These are phyloP conservation scores for Candidula unifasciata DNA, from an alignment of 2,888 invertebrate species.

Conservation along the genomic window DNA sequence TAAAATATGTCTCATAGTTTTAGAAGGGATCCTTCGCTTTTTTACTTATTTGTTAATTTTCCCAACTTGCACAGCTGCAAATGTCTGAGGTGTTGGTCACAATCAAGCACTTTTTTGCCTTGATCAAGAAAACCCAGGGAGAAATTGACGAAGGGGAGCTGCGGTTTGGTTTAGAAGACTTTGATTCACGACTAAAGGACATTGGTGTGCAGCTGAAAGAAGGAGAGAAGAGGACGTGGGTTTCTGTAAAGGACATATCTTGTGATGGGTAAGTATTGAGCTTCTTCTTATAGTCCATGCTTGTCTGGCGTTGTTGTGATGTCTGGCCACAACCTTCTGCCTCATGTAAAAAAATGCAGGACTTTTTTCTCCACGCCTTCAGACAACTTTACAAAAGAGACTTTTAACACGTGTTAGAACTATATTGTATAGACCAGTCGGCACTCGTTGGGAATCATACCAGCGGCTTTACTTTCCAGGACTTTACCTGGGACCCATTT, in stretches of 20 bases:
- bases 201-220: constrained; percentile 70
- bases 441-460: too few relatives aligned
- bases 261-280: constrained; percentile 88
- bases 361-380: too few relatives aligned
- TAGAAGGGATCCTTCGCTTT: not conserved
- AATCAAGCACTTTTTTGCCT: constrained; percentile 94
- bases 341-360: too few relatives aligned
- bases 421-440: too few relatives aligned
- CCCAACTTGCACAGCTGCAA: constrained; percentile 85
- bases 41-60: not conserved
- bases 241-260: constrained; percentile 75
- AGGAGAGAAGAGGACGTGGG: constrained; percentile 74
- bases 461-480: too few relatives aligned
- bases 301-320: too few relatives aligned
- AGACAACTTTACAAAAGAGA: too few relatives aligned
- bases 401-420: too few relatives aligned
- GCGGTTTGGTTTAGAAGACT: constrained; percentile 69
- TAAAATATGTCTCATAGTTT: not conserved
- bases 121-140: constrained; percentile 82
- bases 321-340: too few relatives aligned
- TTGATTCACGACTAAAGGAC: constrained; percentile 67
- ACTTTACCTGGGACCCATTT: too few relatives aligned
- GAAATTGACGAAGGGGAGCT: constrained; percentile 55
- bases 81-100: constrained; percentile 97
- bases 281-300: too few relatives aligned